phyloP scores from a whole-genome alignment of 2,113 vertebrate genomes.

The Epinephelus moara region DNA sequence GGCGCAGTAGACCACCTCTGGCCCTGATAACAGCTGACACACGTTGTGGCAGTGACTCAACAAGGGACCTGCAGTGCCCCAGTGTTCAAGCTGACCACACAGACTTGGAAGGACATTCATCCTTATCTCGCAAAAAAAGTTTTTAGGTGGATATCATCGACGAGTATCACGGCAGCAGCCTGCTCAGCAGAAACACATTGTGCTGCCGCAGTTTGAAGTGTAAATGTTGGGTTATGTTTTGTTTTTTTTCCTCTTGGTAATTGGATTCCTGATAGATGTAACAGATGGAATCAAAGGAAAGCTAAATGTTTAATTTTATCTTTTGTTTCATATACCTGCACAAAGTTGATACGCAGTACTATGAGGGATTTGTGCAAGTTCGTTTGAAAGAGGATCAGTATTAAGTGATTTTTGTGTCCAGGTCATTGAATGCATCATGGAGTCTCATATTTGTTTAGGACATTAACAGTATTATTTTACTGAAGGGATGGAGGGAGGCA shows the following conservation, averaged over 20 bases:
- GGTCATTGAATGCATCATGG: neutral
- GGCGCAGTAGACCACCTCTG: neutral
- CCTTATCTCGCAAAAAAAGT: neutral
- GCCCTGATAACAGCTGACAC: conserved; percentile 7
- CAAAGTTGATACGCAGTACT: neutral
- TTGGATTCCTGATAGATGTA: neutral
- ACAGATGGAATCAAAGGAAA: neutral
- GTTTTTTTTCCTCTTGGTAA: neutral
- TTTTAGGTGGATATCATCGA: neutral
- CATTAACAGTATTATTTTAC: too few relatives aligned
- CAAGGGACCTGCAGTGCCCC: neutral
- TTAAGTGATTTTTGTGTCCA: neutral
- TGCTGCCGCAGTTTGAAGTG: neutral
- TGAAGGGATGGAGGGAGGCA: too few relatives aligned
- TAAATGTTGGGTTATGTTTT: neutral
- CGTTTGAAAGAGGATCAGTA: neutral
- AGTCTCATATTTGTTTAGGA: too few relatives aligned
- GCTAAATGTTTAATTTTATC: neutral
- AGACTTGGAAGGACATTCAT: neutral
- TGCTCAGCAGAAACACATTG: neutral
- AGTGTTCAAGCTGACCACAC: neutral
- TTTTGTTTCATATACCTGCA: neutral
- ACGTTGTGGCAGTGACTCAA: neutral
- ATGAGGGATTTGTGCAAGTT: neutral
- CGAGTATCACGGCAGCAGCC: neutral